Evolutionary conservation across 92 coral and sea anemone species (phyloP).

Genomic region (Muricea muricata): DNA sequence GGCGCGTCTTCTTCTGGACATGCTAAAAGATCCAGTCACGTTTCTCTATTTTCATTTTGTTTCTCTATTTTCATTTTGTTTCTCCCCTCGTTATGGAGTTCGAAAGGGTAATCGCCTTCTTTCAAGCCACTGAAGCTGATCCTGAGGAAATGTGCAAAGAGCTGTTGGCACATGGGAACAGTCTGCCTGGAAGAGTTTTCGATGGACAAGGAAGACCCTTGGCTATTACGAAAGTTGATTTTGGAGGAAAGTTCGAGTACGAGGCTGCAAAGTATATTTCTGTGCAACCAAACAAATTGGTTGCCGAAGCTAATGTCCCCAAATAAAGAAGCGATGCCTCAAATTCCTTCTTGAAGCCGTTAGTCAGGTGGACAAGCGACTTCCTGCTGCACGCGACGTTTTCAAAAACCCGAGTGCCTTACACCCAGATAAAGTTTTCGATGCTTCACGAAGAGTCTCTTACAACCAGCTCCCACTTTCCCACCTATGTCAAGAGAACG

Average conservation of each 20-base stretch:
- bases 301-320: background rate
- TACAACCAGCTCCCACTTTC: background rate
- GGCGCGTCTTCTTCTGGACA: conserved; percentile 15
- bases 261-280: conserved; percentile 8
- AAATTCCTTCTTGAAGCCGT: background rate
- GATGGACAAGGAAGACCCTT: background rate
- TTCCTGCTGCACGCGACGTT: background rate
- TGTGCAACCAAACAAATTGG: background rate
- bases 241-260: conserved; percentile 5
- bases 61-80: background rate
- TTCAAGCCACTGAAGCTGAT: conserved; percentile 12
- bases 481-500: background rate
- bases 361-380: background rate
- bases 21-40: background rate
- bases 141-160: conserved; percentile 13
- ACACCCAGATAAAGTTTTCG: background rate
- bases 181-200: conserved; percentile 11
- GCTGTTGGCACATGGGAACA: background rate
- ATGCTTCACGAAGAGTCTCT: background rate
- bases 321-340: background rate
- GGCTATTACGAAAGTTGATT: background rate
- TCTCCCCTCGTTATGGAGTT: conserved; percentile 15
- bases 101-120: conserved; percentile 13
- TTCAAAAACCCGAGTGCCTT: background rate
- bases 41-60: background rate